Evolutionary conservation across 2,888 invertebrate genomes (phyloP).

Genomic region (Smittia aterrima): DNA sequence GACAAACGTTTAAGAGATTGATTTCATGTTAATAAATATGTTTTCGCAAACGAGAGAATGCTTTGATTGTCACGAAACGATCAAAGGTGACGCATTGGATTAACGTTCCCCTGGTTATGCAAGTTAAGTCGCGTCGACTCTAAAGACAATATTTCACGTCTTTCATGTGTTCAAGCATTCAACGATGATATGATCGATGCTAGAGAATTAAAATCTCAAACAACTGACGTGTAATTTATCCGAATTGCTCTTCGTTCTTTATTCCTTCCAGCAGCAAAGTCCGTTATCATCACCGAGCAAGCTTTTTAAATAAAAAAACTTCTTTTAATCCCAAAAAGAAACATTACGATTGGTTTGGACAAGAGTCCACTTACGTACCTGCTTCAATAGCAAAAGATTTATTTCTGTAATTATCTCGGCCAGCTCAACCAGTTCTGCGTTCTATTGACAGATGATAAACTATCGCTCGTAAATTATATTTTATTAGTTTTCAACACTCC

Average conservation of each 20-base stretch:
- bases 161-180: neutral
- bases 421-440: conserved; percentile 9
- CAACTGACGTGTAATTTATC: conserved; percentile 12
- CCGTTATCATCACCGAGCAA: neutral
- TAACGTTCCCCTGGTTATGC: neutral
- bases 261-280: neutral
- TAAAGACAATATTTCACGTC: conserved; percentile 19
- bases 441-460: conserved; percentile 35
- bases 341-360: neutral
- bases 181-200: conserved; percentile 19
- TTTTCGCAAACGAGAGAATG: neutral
- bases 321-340: neutral
- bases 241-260: neutral
- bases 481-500: conserved; percentile 37
- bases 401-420: neutral
- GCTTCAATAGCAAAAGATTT: neutral
- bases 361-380: neutral
- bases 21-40: conserved; percentile 29
- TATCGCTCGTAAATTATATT: conserved; percentile 34
- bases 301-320: neutral
- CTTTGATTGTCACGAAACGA: neutral
- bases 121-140: neutral
- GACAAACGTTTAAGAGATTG: neutral
- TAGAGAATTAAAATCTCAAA: conserved; percentile 2
- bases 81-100: neutral